Conservation (phyloP, 1,140 invertebrate species). For the Drosophila rufa region DNA sequence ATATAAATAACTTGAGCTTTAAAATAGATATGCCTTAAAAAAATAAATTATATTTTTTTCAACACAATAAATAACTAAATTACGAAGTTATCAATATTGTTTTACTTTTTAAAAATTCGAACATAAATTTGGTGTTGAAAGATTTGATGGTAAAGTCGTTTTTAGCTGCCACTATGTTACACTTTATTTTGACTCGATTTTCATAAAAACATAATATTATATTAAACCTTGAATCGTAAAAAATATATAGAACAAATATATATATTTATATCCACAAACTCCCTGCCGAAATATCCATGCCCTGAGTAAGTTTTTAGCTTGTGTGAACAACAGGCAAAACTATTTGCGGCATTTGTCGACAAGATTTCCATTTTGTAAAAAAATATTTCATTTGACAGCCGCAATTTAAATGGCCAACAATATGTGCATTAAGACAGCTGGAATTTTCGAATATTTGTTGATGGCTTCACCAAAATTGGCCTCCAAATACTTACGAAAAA, state of each 20-base stretch:
- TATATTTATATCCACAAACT: too few relatives aligned
- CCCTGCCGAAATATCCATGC: not conserved
- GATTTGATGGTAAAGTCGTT: too few relatives aligned
- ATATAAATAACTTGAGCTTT: not conserved
- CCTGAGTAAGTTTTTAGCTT: not conserved
- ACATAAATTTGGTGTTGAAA: too few relatives aligned
- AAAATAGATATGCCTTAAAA: not conserved
- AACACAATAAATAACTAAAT: too few relatives aligned
- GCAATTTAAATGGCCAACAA: constrained; percentile 70
- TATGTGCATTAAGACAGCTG: constrained; percentile 57
- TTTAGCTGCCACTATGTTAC: too few relatives aligned
- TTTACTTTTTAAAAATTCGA: too few relatives aligned
- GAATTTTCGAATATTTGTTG: constrained; percentile 56
- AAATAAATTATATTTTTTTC: not conserved
- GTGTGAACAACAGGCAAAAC: constrained; percentile 22
- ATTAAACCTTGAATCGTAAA: too few relatives aligned
- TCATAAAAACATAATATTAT: not conserved
- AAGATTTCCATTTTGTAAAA: constrained; percentile 71
- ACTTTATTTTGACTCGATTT: not conserved
- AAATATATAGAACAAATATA: too few relatives aligned
- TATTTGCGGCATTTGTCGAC: constrained; percentile 69
- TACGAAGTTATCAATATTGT: too few relatives aligned
- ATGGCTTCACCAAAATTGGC: constrained; percentile 73
- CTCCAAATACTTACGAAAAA: constrained; percentile 21
- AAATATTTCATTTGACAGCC: constrained; percentile 62